phyloP scores from a whole-genome alignment of 2,113 vertebrate genomes.

The Microcebus tavaratra region DNA sequence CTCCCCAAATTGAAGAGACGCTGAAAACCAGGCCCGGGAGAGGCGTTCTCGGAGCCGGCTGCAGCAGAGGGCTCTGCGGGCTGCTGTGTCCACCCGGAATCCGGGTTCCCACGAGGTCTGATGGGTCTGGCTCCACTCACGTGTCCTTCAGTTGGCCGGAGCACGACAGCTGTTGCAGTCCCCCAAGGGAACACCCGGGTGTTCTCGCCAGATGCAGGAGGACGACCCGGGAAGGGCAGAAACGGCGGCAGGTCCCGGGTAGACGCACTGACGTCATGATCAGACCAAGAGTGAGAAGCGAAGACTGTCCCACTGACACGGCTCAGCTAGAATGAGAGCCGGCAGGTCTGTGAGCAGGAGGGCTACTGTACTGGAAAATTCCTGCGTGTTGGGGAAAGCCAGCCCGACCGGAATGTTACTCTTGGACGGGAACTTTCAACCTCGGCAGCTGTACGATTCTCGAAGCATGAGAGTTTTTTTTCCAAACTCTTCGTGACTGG shows the following conservation, averaged over 20 bases:
- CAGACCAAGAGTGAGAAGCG: background rate
- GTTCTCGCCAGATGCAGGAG: background rate
- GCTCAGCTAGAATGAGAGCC: constrained; percentile 72
- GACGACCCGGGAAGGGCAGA: fast-evolving
- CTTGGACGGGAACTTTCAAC: constrained; percentile 81
- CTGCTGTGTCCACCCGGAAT: background rate
- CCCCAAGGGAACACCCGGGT: background rate
- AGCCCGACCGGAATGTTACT: constrained; percentile 85
- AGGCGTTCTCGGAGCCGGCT: fast-evolving
- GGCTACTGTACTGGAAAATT: constrained; percentile 87
- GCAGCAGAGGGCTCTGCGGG: no score
- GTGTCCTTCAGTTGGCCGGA: background rate
- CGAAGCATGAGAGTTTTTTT: constrained; percentile 76
- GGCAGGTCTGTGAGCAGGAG: constrained; percentile 78
- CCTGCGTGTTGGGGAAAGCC: constrained; percentile 81
- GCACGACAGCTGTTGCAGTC: background rate
- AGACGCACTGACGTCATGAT: background rate
- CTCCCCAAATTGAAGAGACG: background rate
- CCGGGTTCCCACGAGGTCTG: background rate
- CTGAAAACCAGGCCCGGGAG: background rate
- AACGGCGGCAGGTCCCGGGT: fast-evolving
- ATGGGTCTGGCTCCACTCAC: background rate
- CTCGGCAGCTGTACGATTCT: constrained; percentile 84
- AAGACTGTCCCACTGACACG: constrained; percentile 67
- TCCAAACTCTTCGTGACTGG: constrained; percentile 74